A percentile compares a stretch with the other conserved stretches of the same genome.
Evolutionary conservation across 2,113 vertebrate species (phyloP).

Genomic region (Barbus barbus): DNA sequence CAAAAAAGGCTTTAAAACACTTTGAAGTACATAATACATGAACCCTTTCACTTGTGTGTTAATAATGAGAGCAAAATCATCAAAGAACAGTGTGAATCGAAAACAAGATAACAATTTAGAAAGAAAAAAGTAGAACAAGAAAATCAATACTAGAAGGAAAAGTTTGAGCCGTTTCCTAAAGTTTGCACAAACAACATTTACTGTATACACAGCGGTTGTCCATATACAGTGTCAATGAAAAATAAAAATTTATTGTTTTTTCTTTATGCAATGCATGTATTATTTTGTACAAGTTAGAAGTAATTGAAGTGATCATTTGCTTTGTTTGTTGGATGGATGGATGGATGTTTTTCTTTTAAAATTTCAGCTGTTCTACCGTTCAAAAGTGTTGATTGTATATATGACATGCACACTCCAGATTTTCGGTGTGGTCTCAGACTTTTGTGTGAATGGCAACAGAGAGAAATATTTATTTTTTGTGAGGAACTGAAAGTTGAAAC

Average conservation of each 20-base stretch:
- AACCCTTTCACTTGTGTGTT: neutral
- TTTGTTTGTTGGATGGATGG: too few relatives aligned
- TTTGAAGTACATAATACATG: neutral
- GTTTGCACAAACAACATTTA: neutral
- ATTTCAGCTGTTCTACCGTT: too few relatives aligned
- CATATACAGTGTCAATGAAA: neutral
- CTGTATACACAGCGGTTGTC: neutral
- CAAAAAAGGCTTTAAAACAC: neutral
- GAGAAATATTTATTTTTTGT: neutral
- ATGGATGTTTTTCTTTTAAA: too few relatives aligned
- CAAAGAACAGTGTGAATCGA: neutral
- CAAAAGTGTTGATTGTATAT: too few relatives aligned
- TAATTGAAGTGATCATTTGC: neutral
- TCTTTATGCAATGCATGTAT: neutral
- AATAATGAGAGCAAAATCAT: neutral
- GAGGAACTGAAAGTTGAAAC: constrained; percentile 42
- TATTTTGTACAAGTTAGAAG: neutral
- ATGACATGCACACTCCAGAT: too few relatives aligned
- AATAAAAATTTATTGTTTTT: too few relatives aligned
- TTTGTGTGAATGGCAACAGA: neutral
- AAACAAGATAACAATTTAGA: neutral
- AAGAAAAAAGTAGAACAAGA: neutral
- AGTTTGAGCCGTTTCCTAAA: too few relatives aligned
- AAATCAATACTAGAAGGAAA: neutral
- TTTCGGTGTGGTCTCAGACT: too few relatives aligned